Evolutionary conservation across 2,888 invertebrate species (phyloP).

Genomic region (Adineta ricciae): DNA sequence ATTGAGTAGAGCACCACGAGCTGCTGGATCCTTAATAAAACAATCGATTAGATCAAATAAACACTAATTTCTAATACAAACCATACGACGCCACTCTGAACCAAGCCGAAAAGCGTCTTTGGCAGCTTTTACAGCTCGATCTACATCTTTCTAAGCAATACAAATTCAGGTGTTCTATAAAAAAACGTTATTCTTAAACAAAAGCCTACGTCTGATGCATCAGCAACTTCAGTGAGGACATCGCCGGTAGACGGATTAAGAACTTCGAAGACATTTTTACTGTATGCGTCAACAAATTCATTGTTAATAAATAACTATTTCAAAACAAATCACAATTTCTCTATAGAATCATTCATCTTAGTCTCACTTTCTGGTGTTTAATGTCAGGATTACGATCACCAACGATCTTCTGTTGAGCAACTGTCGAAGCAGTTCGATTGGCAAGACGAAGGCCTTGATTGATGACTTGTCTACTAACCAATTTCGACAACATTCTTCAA

Average conservation of each 20-base stretch:
- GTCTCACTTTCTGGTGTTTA: neutral
- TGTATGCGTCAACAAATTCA: conserved; percentile 38
- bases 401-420: neutral
- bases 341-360: neutral
- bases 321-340: neutral
- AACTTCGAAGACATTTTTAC: conserved; percentile 37
- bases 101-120: conserved; percentile 41
- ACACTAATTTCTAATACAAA: conserved; percentile 59
- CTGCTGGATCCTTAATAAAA: conserved; percentile 61
- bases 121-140: conserved; percentile 43
- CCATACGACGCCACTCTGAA: conserved; percentile 59
- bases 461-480: neutral
- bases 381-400: neutral
- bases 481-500: neutral
- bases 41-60: too few relatives aligned
- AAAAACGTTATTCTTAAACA: neutral
- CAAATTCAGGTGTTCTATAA: neutral
- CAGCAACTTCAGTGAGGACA: conserved; percentile 66
- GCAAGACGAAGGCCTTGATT: neutral
- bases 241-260: conserved; percentile 52
- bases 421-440: neutral
- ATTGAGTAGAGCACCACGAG: conserved; percentile 66
- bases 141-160: conserved; percentile 51
- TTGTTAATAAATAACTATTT: conserved; percentile 54
- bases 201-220: conserved; percentile 57